Percentiles rank a stretch among this genome's conserved stretches.
Evolutionary conservation across 2,113 vertebrate genomes (phyloP).

Genomic region (Alethe castanea): DNA sequence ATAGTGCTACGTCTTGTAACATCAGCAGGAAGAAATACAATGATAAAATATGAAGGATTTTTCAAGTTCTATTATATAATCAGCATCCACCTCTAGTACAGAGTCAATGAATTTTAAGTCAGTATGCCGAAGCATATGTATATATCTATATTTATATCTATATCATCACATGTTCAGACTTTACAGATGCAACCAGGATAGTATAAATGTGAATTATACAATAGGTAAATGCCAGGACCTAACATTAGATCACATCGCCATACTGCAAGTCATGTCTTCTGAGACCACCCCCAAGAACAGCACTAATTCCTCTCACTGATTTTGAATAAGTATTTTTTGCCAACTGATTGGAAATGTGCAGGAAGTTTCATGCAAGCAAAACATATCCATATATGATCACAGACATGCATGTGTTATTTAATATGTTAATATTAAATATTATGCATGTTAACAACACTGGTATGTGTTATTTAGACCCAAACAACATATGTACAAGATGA

Average conservation of each 20-base stretch:
- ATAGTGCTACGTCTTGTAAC: not conserved
- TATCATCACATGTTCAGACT: not conserved
- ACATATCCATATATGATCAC: not conserved
- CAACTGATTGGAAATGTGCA: not conserved
- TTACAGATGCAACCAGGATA: not conserved
- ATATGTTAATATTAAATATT: too few relatives aligned
- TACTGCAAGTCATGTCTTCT: not conserved
- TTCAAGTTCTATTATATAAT: not conserved
- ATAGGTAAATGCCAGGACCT: not conserved
- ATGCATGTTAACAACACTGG: not conserved
- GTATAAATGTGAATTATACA: not conserved
- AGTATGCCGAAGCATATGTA: not conserved
- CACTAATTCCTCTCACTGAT: not conserved
- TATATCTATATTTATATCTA: too few relatives aligned
- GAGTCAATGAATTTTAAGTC: not conserved
- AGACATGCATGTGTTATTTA: not conserved
- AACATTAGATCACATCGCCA: not conserved
- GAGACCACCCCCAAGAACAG: not conserved
- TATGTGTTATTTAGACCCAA: not conserved
- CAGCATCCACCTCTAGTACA: not conserved
- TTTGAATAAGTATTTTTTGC: not conserved
- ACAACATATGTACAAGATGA: not conserved
- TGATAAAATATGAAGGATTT: not conserved
- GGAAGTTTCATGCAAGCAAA: not conserved
- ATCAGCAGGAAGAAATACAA: not conserved